Evolutionary conservation across 2,113 vertebrate species (phyloP), one percentile per base, ranked within the genome.

Genomic region (Gasterosteus aculeatus): DNA sequence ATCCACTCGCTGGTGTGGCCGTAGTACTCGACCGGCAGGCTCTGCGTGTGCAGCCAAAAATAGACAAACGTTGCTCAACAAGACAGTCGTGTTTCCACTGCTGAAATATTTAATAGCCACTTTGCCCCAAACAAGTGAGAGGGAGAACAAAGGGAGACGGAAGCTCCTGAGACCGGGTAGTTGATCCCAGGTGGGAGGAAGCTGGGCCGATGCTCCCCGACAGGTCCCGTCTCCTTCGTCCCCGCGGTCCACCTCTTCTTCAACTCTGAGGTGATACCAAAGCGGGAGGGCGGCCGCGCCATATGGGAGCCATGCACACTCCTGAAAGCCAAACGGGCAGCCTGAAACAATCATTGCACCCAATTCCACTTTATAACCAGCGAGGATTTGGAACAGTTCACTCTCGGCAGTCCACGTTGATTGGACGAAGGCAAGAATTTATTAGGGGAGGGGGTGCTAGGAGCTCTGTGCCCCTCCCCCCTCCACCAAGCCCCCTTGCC

Each of bases 271-370:
- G 72, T 81, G 69, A 88, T 85, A 80, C 75, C 76, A 76, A 69
- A 89, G 87, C 83, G 89, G 86, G 63, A 74, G 81, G 74, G 78
- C 77, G 72, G 82, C 82, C 33, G 38, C 66, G 78, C 92, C 91
- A 92, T 90, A 88, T 92, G 92, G 87, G 89, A 88, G 87, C 88
- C 82, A 78, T 73, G 84, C 90, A 90, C 87, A 83, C 88, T 83
- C 85, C 82, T 90, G 16, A 87, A 85, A 87, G 85, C 81, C 85
- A 90, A 92, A 91, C 87, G 56, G 88, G 84, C 92, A 91, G 90
- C 91, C 91, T 93, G 92, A 92, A 93, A 89, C 81, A 92, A 92
- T 93, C 90, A 92, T 88, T 91, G 88, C 90, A 90, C 90, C 91
- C 88, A 89, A 87, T 90, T 93, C 89, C 71, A 90, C 69, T 93